These are phyloP conservation scores for Ianthella basta DNA, from an alignment of 37 sponge, comb jelly and placozoan genomes.

Conservation along the genomic window DNA sequence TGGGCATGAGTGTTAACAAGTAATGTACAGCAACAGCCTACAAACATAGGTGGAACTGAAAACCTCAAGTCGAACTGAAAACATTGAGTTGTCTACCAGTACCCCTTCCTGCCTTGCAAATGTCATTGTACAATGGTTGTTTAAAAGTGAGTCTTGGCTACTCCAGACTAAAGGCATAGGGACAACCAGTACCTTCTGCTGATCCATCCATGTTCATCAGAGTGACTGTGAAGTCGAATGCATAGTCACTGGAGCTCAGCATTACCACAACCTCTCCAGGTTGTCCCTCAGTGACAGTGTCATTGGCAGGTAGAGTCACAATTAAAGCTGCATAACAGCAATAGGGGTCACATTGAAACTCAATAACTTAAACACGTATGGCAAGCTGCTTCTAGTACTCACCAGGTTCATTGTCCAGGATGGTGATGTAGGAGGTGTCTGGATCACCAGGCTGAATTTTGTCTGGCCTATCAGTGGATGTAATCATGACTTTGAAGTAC, in stretches of 20 bases:
- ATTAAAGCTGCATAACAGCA: neutral
- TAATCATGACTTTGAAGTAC: no score
- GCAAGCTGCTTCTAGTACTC: neutral
- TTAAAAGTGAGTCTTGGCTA: no score
- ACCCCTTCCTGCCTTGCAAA: no score
- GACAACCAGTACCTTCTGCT: neutral
- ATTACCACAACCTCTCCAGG: neutral
- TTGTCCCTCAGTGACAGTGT: conserved; percentile 7
- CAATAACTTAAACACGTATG: neutral
- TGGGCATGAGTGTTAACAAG: no score
- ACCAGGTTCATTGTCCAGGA: neutral
- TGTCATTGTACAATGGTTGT: no score
- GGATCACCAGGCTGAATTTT: neutral
- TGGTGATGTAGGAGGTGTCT: conserved; percentile 1
- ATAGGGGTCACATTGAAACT: neutral
- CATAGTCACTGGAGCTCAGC: neutral
- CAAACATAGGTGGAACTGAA: no score
- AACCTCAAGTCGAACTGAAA: no score
- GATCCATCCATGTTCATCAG: neutral
- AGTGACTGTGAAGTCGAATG: neutral
- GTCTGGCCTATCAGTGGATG: neutral
- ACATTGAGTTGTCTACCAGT: no score
- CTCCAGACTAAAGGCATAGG: no score
- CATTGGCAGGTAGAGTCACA: conserved; percentile 1
- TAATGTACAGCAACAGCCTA: no score